These are phyloP conservation scores for Pangasianodon gigas DNA, from an alignment of 2,113 vertebrate species.

Conservation along the genomic window DNA sequence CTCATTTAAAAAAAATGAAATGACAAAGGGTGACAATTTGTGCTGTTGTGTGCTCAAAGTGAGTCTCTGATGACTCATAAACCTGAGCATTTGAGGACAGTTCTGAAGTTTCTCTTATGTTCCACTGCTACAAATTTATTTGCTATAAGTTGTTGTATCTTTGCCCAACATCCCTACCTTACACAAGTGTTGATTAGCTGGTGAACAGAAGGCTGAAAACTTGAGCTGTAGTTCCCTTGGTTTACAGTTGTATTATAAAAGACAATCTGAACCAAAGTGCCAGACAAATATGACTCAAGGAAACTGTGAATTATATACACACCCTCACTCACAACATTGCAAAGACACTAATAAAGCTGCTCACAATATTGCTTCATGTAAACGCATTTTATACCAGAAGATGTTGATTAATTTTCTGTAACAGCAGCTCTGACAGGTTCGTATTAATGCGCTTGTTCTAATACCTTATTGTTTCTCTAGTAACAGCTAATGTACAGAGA, in stretches of 20 bases:
- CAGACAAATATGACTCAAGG: slow-evolving; percentile 29
- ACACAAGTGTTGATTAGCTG: neutral
- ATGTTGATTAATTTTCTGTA: neutral
- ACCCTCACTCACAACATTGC: neutral
- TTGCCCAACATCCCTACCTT: neutral
- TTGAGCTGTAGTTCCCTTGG: neutral
- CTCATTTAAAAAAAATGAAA: slow-evolving; percentile 7
- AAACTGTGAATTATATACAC: slow-evolving; percentile 29
- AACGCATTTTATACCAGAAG: neutral
- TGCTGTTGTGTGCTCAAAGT: slow-evolving; percentile 5
- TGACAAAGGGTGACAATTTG: slow-evolving; percentile 18
- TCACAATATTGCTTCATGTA: neutral
- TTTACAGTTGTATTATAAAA: slow-evolving; percentile 14
- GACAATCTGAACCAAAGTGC: neutral
- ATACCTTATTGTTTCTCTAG: neutral
- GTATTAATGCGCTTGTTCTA: neutral
- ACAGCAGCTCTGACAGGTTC: neutral
- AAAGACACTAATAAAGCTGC: slow-evolving; percentile 7
- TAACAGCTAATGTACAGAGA: neutral
- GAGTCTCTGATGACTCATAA: slow-evolving; percentile 12
- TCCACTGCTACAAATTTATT: neutral
- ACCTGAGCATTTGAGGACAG: neutral
- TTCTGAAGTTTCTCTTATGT: neutral
- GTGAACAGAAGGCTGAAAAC: neutral
- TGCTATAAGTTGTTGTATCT: neutral